Base-by-base conservation (phyloP, 2,888 invertebrate species). In the Cyrtodaria siliqua region DNA sequence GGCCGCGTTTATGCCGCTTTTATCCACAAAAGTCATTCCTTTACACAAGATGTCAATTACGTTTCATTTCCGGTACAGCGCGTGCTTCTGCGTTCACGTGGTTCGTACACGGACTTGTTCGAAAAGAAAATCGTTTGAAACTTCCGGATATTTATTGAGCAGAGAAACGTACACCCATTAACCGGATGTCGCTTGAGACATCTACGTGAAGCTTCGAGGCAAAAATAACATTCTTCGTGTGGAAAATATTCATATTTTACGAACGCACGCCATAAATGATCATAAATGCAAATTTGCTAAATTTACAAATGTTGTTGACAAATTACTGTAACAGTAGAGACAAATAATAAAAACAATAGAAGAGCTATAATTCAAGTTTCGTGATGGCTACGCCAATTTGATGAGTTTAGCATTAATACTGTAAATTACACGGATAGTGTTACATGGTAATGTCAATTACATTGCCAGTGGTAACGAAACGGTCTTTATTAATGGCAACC, bases 81-180 rank as follows among this genome's bases (percentile, higher is more conserved):
- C 78, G 78, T 78, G 75, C 69, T 69, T 42, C 42, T 40, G 14
- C 29, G 69, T 57, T 74, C 81, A 74, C 73, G 76, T 64, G 68
- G 68, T 81, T 56, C 66, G 61, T 47, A 64, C 67, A 60, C 68
- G 66, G 64, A 72, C 57, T 66, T 69, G 81, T 78, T 67, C 69
- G 68, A 76, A 75, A 73, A 70, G 79, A 83, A 81, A 81, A 79
- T 81, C 81, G 79, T 71, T 72, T 72, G 70, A 68, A 74, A 74
- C 82, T 79, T 86, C 86, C 86, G 80, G 86, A 57, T 57, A 79
- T 79, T 73, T 79, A 84, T 83, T 74, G 78, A 67, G 74, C 68
- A 75, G 77, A 74, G 84, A 79, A 84, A 85, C 76, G 67, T 77
- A 85, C 82, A 83, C 81, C 81, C 53, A 72, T 80, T 77, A 71